Evolutionary conservation across 1,140 invertebrate species (phyloP), one percentile per base, ranked within the genome.

Genomic region (Telenomus remus): DNA sequence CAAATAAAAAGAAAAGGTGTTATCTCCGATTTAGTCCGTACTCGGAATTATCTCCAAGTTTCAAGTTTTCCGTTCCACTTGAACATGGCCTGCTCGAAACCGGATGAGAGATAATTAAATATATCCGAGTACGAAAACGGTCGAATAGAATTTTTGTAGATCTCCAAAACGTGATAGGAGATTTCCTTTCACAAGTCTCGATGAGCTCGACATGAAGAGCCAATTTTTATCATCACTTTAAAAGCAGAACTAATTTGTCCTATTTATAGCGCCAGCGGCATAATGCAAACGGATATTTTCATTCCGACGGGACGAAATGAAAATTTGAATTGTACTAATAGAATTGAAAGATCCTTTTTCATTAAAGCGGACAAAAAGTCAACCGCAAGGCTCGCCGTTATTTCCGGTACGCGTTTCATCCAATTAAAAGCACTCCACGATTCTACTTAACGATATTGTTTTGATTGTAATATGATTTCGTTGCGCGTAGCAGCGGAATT

Each of bases 61-160:
- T 61, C 48, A 43, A 77, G 43, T 73, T 77, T 77, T 70, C 69
- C 59, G 55, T 57, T 69, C 53, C 59, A 72, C 68, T 72, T 64
- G 34, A 59, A 42, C 53, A 16, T 61, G 37, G 44, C 54, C 49
- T 60, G 50, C 66, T 59, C 56, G 54, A 72, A 65, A 69, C 51
- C 63, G 61, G 71, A 57, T 34, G 54, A 76, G 72, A 81, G 81
- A 85, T 85, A 85, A 85, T 85, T 84, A 84, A 83, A 85, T 85
- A 84, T 83, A 84, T 84, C 82, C 63, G 77, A 50, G 74, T 65
- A 82, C 78, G 72, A 79, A 83, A 84, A 81, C 79, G 82, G 66
- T 82, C 79, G 73, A 80, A 82, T 78, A 79, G 79, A 81, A 82
- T 84, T 82, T 76, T 76, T 69, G 61, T 76, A 54, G 72, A 79